Percentiles rank a stretch among this genome's conserved stretches.
Evolutionary conservation across 2,888 invertebrate genomes (phyloP).

Genomic region (Macrophya alboannulata): DNA sequence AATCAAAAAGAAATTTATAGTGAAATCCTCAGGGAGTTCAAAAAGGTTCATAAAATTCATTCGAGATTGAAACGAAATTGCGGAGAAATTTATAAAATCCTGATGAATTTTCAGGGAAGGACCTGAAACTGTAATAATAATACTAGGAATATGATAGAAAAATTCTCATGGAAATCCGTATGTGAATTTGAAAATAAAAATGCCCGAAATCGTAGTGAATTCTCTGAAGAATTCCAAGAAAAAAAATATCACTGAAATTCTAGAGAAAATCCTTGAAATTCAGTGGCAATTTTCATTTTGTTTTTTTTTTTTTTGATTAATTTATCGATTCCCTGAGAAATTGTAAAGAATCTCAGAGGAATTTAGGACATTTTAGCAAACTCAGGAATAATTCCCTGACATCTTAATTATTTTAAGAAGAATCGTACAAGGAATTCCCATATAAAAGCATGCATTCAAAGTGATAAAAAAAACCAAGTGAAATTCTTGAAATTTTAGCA

Average conservation of each 20-base stretch:
- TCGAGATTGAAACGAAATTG: background rate
- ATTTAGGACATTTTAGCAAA: background rate
- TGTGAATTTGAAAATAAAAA: background rate
- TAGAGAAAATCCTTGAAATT: background rate
- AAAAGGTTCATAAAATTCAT: background rate
- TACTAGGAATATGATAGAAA: background rate
- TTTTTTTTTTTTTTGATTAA: background rate
- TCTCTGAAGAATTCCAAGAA: background rate
- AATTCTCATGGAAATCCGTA: too few relatives aligned
- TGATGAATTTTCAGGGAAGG: background rate
- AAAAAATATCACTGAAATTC: background rate
- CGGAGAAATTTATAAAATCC: background rate
- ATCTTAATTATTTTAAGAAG: background rate
- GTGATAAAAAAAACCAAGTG: background rate
- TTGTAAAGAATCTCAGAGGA: background rate
- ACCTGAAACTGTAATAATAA: background rate
- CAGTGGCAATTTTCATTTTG: too few relatives aligned
- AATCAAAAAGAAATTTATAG: too few relatives aligned
- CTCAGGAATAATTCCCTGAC: background rate
- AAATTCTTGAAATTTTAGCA: too few relatives aligned
- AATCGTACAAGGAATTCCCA: background rate
- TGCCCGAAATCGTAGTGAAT: background rate
- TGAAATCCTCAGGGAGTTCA: background rate
- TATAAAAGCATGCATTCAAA: background rate
- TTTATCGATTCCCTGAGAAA: background rate